Evolutionary conservation across 2,113 vertebrate genomes (phyloP).

Genomic region (Hiodon tergisus): DNA sequence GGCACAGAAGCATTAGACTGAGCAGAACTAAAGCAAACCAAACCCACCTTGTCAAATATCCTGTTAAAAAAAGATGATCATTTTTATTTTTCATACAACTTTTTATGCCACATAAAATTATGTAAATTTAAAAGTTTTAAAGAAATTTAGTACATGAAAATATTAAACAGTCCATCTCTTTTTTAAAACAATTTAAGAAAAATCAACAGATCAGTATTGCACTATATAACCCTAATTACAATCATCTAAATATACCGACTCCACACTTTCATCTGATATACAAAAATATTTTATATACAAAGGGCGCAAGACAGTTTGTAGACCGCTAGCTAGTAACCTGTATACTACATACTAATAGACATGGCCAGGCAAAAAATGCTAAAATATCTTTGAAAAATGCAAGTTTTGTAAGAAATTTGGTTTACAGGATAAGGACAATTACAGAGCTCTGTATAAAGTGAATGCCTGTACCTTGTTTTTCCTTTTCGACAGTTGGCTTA

Average conservation of each 20-base stretch:
- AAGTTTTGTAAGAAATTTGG: not conserved
- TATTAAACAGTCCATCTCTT: too few relatives aligned
- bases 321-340: too few relatives aligned
- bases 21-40: not conserved
- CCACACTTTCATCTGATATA: too few relatives aligned
- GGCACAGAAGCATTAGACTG: not conserved
- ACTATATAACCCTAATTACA: too few relatives aligned
- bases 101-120: not conserved
- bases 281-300: too few relatives aligned
- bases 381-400: not conserved
- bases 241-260: too few relatives aligned
- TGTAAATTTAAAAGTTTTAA: not conserved
- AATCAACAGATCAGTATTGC: too few relatives aligned
- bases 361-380: too few relatives aligned
- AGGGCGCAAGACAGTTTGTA: too few relatives aligned
- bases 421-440: not conserved
- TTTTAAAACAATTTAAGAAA: too few relatives aligned
- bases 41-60: not conserved
- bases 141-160: not conserved
- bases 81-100: not conserved
- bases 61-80: not conserved
- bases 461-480: conserved; percentile 1
- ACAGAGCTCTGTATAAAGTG: not conserved
- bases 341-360: too few relatives aligned
- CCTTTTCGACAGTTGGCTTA: not conserved